Conservation (phyloP, 2,113 vertebrate genomes). For the Python bivittatus region DNA sequence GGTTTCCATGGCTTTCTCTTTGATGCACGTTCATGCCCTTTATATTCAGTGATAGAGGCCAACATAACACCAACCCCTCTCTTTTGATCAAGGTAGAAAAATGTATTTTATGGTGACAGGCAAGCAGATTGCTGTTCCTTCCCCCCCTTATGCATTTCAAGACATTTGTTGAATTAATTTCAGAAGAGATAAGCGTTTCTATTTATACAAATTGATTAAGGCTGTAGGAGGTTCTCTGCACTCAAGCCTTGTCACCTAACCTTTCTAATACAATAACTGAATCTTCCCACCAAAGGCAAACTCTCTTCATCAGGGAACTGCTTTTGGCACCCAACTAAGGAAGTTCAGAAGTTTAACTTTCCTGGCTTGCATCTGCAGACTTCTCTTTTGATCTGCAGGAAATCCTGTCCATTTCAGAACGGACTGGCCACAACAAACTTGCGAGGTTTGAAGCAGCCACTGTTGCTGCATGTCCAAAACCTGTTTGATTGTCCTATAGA, state of each 20-base stretch:
- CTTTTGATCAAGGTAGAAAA: not conserved
- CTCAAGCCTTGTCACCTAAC: no score
- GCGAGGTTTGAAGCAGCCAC: not conserved
- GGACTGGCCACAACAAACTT: not conserved
- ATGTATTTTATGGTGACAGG: not conserved
- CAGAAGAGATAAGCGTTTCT: no score
- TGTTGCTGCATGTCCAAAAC: not conserved
- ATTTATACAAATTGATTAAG: no score
- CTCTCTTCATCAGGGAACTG: not conserved
- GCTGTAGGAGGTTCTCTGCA: no score
- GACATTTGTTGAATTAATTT: no score
- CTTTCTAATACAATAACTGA: no score
- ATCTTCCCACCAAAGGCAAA: no score
- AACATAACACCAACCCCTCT: not conserved
- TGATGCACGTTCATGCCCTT: not conserved
- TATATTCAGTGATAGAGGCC: not conserved
- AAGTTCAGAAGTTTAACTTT: no score
- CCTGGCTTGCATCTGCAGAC: not conserved
- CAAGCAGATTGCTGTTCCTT: not conserved
- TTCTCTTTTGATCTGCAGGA: not conserved
- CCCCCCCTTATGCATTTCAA: not conserved
- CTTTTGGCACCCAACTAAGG: not conserved
- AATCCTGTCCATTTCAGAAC: not conserved
- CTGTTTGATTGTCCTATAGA: not conserved
- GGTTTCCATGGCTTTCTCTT: not conserved